Percentiles rank a stretch among this genome's conserved stretches.
Evolutionary conservation across 2,888 invertebrate genomes (phyloP).

Genomic region (Arrhopalites spinosus): DNA sequence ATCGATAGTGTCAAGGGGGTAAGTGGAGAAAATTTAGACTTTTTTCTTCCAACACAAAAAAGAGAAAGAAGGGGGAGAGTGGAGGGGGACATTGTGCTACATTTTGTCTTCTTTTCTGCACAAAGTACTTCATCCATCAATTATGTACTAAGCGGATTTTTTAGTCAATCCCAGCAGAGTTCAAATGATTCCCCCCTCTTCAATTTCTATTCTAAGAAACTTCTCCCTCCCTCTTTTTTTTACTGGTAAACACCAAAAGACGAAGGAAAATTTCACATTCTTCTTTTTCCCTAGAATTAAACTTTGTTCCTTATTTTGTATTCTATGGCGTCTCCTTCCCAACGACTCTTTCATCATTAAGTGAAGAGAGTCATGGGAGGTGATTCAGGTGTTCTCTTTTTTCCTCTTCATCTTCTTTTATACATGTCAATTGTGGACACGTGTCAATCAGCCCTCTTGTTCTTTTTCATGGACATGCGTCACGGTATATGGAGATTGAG

Average conservation of each 20-base stretch:
- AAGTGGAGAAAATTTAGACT: background rate
- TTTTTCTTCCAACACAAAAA: background rate
- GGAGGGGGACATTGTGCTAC: background rate
- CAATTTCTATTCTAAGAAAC: background rate
- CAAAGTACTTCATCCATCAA: slow-evolving; percentile 31
- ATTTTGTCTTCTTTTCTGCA: background rate
- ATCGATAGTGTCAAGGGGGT: no score
- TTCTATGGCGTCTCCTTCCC: background rate
- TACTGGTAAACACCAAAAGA: no score
- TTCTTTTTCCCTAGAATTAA: background rate
- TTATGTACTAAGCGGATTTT: slow-evolving; percentile 27
- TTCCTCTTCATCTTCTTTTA: no score
- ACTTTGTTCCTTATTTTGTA: background rate
- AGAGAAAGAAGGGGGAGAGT: slow-evolving; percentile 5
- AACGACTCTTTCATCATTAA: no score
- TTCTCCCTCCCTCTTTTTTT: background rate
- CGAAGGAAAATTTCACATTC: background rate
- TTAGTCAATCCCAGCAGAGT: slow-evolving; percentile 17
- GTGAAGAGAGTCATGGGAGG: no score
- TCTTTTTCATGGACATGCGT: no score
- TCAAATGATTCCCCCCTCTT: slow-evolving; percentile 2
- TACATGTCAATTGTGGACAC: no score
- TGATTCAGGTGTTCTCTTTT: no score
- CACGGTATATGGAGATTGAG: no score
- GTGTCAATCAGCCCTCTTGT: no score